These are phyloP conservation scores for Lymantria dispar DNA, from an alignment of 2,888 invertebrate species.

Conservation along the genomic window DNA sequence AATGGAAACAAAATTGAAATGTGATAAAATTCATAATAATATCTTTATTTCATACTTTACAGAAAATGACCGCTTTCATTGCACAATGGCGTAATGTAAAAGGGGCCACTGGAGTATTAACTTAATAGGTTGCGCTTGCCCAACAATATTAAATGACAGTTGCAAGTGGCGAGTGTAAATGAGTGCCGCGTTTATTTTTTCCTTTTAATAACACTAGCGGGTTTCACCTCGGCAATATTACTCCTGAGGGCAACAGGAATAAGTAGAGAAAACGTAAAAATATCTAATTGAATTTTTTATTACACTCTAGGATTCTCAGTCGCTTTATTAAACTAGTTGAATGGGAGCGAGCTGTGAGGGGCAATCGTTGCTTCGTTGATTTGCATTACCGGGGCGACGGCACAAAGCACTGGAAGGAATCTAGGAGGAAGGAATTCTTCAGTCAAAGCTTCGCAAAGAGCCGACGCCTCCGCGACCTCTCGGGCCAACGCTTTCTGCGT, in stretches of 20 bases:
- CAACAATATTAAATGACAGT: conserved; percentile 52
- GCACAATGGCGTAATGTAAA: conserved; percentile 16
- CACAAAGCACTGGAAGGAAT: conserved; percentile 50
- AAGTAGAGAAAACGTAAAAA: conserved; percentile 50
- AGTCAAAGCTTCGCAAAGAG: conserved; percentile 38
- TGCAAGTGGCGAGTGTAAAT: conserved; percentile 55
- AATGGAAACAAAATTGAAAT: too few relatives aligned
- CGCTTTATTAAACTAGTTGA: conserved; percentile 64
- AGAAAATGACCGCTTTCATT: conserved; percentile 7
- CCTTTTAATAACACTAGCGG: conserved; percentile 41
- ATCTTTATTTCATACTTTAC: too few relatives aligned
- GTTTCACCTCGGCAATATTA: conserved; percentile 47
- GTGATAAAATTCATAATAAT: too few relatives aligned
- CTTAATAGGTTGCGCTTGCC: conserved; percentile 40
- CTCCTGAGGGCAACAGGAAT: conserved; percentile 46
- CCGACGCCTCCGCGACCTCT: conserved; percentile 17
- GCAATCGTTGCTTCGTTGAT: conserved; percentile 58
- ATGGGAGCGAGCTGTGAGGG: conserved; percentile 46
- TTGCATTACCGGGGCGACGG: conserved; percentile 56
- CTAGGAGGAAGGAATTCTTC: conserved; percentile 42
- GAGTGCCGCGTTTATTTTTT: conserved; percentile 46
- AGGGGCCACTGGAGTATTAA: conserved; percentile 23
- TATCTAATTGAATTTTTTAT: conserved; percentile 72
- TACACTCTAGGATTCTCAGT: conserved; percentile 47
- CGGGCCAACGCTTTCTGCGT: conserved; percentile 10